These are phyloP conservation scores for Phalanger gymnotis DNA, from an alignment of 2,797 vertebrate species.

Conservation along the genomic window DNA sequence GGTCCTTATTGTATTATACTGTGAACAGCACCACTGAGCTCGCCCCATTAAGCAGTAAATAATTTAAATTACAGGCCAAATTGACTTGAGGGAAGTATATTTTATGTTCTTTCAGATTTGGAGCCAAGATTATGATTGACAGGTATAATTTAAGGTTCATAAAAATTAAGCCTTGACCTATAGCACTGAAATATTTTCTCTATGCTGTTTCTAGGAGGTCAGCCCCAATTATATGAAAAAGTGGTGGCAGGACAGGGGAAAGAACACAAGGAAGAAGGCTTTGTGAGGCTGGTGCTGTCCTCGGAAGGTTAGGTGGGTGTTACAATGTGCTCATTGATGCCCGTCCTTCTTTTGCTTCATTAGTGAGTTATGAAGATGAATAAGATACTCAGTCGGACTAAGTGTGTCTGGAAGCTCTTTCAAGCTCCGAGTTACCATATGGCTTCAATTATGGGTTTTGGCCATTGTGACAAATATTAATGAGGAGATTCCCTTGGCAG, in stretches of 20 bases:
- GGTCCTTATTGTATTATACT: not conserved
- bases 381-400: not conserved
- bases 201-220: not conserved
- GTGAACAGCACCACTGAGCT: not conserved
- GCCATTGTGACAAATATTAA: not conserved
- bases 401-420: not conserved
- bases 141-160: conserved; percentile 33
- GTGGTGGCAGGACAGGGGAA: not conserved
- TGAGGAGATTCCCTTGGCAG: conserved; percentile 17
- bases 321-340: fast-evolving
- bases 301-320: not conserved
- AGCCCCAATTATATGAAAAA: conserved; percentile 3
- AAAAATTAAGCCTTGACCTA: conserved; percentile 8
- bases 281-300: not conserved
- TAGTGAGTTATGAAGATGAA: not conserved
- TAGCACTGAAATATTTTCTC: not conserved
- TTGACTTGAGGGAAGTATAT: not conserved
- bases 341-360: not conserved
- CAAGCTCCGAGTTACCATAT: not conserved
- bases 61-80: conserved; percentile 32
- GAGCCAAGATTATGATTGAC: conserved; percentile 37
- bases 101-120: conserved; percentile 29
- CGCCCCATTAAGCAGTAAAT: not conserved
- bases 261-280: not conserved
- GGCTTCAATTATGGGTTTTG: conserved; percentile 43